phyloP scores from a whole-genome alignment of 2,113 vertebrate species.

The Zapornia atra region DNA sequence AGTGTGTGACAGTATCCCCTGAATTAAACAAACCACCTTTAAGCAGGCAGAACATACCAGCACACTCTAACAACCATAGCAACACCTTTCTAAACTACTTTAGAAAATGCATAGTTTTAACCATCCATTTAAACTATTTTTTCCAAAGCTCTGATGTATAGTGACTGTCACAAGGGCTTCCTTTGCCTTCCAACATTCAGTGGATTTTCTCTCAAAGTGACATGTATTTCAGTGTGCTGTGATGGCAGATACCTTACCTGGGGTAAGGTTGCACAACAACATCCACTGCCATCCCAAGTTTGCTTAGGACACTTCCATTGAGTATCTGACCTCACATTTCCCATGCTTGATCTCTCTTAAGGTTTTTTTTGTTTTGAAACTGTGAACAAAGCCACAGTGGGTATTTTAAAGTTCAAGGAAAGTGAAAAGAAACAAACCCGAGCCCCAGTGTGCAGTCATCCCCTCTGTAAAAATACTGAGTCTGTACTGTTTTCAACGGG shows the following conservation, averaged over 20 bases:
- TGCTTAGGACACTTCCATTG: background rate
- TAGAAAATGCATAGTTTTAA: background rate
- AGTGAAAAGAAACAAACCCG: background rate
- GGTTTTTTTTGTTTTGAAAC: background rate
- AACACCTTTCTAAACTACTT: background rate
- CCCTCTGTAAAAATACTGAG: background rate
- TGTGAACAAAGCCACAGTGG: background rate
- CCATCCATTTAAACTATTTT: background rate
- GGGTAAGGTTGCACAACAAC: background rate
- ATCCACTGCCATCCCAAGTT: background rate
- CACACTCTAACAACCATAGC: background rate
- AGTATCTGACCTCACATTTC: background rate
- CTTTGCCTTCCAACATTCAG: background rate
- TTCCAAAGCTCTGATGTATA: background rate
- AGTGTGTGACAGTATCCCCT: rapidly evolving
- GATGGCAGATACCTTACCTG: background rate
- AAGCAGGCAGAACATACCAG: background rate
- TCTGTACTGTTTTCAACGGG: background rate
- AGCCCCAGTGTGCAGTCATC: background rate
- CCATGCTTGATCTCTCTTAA: background rate
- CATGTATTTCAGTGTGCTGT: background rate
- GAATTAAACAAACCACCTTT: background rate
- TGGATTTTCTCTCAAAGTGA: background rate
- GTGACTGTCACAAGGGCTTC: background rate
- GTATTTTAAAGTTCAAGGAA: constrained; percentile 7